Conservation (phyloP, 2,888 invertebrate genomes). For the Lypha dubia region DNA sequence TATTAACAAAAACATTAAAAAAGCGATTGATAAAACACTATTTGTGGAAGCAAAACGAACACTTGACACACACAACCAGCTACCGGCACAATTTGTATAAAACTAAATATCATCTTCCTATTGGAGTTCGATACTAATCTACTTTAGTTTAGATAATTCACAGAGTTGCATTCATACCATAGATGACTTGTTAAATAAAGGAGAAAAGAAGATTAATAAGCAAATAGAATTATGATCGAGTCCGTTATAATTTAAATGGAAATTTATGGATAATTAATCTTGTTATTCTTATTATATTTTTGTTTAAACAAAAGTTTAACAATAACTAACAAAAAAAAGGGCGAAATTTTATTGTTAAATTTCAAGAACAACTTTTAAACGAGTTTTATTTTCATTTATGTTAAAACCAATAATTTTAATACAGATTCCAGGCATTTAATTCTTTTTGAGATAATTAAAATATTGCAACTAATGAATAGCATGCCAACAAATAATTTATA, state of each 20-base stretch:
- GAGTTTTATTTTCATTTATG: neutral
- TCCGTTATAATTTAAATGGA: slow-evolving; percentile 20
- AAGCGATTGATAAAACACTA: slow-evolving; percentile 1
- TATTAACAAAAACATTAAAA: slow-evolving; percentile 38
- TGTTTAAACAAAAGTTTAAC: neutral
- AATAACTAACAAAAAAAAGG: neutral
- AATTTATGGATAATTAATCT: too few relatives aligned
- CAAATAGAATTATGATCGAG: neutral
- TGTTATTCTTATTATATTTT: neutral
- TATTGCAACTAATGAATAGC: neutral
- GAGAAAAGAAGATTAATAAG: neutral
- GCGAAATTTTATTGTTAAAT: neutral
- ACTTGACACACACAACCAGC: slow-evolving; percentile 31
- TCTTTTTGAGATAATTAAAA: neutral
- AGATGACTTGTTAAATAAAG: neutral
- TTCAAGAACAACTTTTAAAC: neutral
- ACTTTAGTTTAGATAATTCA: neutral
- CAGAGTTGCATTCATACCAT: slow-evolving; percentile 29
- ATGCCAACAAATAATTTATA: slow-evolving; percentile 21
- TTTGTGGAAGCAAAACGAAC: slow-evolving; percentile 1
- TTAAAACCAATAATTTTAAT: neutral
- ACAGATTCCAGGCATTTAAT: neutral
- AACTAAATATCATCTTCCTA: slow-evolving; percentile 44
- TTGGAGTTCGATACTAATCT: slow-evolving; percentile 17
- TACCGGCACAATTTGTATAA: slow-evolving; percentile 54